A percentile compares a stretch with the other conserved stretches of the same genome.
These are phyloP conservation scores for Drosophila quadrilineata DNA, from an alignment of 1,140 invertebrate species.

Conservation along the genomic window DNA sequence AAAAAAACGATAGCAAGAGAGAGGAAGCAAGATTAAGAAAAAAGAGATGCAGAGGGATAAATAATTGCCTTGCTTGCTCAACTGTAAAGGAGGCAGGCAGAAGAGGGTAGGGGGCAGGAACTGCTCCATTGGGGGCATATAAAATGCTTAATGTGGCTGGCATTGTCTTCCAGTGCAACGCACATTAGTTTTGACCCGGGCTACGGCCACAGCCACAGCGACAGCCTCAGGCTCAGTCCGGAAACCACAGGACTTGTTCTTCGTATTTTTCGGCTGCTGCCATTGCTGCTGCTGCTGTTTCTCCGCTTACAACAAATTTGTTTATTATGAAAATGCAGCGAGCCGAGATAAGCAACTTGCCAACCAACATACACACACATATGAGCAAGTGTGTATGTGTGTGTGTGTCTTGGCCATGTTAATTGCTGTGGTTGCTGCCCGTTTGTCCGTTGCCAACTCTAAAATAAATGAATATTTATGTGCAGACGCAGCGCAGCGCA, in stretches of 20 bases:
- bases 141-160: slow-evolving; percentile 55
- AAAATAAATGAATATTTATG: slow-evolving; percentile 68
- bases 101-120: not conserved
- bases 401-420: slow-evolving; percentile 50
- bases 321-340: slow-evolving; percentile 78
- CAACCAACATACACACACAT: slow-evolving; percentile 27
- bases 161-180: slow-evolving; percentile 74
- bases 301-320: slow-evolving; percentile 61
- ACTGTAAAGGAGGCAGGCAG: slow-evolving; percentile 24
- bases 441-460: slow-evolving; percentile 56
- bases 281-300: not conserved
- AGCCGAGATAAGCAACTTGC: slow-evolving; percentile 77
- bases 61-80: slow-evolving; percentile 78
- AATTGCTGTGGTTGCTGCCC: slow-evolving; percentile 66
- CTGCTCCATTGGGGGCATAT: not conserved
- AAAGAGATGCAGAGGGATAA: slow-evolving; percentile 37
- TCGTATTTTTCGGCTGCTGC: not conserved
- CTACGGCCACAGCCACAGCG: not conserved
- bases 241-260: slow-evolving; percentile 26
- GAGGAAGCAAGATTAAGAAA: too few species aligned
- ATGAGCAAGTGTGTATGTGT: too few species aligned
- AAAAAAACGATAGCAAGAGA: too few species aligned
- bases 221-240: slow-evolving; percentile 2
- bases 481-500: not conserved
- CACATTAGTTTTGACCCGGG: slow-evolving; percentile 67